Conservation (phyloP, 1,140 invertebrate genomes). For the Pseudomyrmex pallidus region DNA sequence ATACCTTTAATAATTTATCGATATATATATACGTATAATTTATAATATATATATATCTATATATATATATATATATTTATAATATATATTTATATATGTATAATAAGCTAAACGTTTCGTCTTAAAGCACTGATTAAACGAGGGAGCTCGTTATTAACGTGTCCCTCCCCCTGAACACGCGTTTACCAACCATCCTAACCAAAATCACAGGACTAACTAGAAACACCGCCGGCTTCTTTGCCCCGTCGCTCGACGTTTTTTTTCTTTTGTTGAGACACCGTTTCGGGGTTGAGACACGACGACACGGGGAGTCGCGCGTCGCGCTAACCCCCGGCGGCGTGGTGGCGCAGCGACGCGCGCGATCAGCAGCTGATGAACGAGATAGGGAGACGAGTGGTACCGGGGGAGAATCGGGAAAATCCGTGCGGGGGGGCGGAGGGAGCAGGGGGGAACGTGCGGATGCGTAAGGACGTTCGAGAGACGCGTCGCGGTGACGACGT, state of each 20-base stretch:
- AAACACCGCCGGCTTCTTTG: conserved; percentile 79
- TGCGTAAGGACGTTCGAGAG: conserved; percentile 20
- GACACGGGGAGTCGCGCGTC: conserved; percentile 38
- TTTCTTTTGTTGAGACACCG: conserved; percentile 9
- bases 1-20: conserved; percentile 70
- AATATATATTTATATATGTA: conserved; percentile 69
- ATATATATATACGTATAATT: conserved; percentile 71
- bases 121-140: conserved; percentile 86
- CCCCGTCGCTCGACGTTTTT: conserved; percentile 69
- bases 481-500: conserved; percentile 40
- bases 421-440: not conserved
- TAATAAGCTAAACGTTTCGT: conserved; percentile 83
- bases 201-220: conserved; percentile 86
- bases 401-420: conserved; percentile 10
- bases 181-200: conserved; percentile 82
- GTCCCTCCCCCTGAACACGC: conserved; percentile 82
- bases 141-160: conserved; percentile 84
- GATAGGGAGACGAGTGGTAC: conserved; percentile 41
- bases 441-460: not conserved
- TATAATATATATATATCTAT: conserved; percentile 64
- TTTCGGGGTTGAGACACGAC: conserved; percentile 42
- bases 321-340: conserved; percentile 28
- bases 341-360: conserved; percentile 24
- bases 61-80: conserved; percentile 48
- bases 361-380: conserved; percentile 45